These are phyloP conservation scores for Nannoperca australis DNA, from an alignment of 2,797 vertebrate genomes.

Conservation along the genomic window DNA sequence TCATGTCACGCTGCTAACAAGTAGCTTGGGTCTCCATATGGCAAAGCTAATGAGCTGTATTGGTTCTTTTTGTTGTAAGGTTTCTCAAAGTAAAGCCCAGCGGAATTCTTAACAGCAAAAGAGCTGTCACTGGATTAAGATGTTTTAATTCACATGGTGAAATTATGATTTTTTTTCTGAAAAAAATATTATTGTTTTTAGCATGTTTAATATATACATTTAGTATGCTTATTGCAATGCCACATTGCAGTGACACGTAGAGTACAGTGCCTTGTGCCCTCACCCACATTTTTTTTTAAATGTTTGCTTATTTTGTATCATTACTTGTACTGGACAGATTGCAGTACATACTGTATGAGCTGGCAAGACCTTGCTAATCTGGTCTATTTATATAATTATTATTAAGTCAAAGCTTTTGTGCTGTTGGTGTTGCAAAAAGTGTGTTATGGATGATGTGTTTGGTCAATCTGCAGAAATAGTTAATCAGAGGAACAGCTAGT, in stretches of 20 bases:
- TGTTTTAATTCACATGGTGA: not conserved
- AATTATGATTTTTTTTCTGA: not conserved
- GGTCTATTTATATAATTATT: no score
- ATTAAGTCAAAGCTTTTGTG: no score
- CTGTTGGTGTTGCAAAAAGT: no score
- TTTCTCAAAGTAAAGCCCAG: not conserved
- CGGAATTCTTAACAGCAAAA: not conserved
- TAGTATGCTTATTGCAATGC: not conserved
- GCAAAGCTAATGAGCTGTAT: not conserved
- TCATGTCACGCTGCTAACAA: conserved; percentile 28
- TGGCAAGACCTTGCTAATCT: no score
- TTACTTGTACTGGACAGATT: no score
- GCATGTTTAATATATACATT: not conserved
- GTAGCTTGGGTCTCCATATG: conserved; percentile 4
- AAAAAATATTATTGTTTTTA: no score
- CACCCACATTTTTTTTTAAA: no score
- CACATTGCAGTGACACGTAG: not conserved
- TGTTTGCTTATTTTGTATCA: no score
- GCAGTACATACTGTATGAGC: no score
- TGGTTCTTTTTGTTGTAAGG: not conserved
- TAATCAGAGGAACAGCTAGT: not conserved
- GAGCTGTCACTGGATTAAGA: not conserved
- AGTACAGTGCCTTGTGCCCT: not conserved
- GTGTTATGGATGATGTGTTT: no score
- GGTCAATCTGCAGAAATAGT: not conserved